phyloP scores from a whole-genome alignment of 2,113 vertebrate species.

The Antechinus flavipes region DNA sequence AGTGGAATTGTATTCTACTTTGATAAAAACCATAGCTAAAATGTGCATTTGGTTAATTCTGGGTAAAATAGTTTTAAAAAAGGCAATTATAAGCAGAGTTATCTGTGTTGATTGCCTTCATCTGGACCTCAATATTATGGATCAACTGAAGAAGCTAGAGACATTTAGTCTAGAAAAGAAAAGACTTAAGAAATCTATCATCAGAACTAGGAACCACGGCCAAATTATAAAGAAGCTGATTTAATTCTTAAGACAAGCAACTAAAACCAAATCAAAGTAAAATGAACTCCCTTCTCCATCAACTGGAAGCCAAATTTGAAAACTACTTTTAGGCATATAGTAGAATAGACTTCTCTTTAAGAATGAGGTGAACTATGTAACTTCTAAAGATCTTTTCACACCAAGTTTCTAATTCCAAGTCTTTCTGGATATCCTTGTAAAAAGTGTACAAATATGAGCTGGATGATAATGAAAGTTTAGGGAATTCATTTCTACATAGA shows the following conservation, averaged over 20 bases:
- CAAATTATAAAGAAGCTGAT: neutral
- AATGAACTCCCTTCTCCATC: neutral
- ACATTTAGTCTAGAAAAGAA: neutral
- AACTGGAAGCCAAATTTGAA: neutral
- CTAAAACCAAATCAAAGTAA: neutral
- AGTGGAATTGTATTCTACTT: neutral
- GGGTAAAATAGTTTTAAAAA: neutral
- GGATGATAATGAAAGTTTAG: neutral
- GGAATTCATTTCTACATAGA: neutral
- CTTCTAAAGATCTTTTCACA: neutral
- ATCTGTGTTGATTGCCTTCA: neutral
- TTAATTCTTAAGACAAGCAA: neutral
- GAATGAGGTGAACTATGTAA: neutral
- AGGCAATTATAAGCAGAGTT: neutral
- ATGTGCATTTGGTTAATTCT: neutral
- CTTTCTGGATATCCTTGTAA: neutral
- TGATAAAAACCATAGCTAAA: neutral
- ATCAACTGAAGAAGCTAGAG: neutral
- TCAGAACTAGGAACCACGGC: neutral
- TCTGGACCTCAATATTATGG: neutral
- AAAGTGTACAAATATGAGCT: neutral
- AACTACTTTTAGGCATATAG: neutral
- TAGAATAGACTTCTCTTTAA: neutral
- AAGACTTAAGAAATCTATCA: neutral
- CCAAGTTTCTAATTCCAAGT: neutral